phyloP scores from a whole-genome alignment of 2,888 invertebrate genomes.

The Ochlodes sylvanus region DNA sequence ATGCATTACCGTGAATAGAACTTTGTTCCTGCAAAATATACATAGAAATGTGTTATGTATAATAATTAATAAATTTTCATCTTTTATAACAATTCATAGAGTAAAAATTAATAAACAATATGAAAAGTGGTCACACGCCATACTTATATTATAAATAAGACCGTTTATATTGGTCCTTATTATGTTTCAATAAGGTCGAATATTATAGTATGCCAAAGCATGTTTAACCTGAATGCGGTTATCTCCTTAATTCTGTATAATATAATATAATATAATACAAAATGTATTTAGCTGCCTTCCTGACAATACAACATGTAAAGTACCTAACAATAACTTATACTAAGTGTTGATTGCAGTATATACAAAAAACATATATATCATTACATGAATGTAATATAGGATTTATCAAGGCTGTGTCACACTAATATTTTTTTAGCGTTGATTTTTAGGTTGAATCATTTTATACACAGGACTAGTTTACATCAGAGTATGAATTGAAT shows the following conservation, averaged over 20 bases:
- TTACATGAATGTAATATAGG: background rate
- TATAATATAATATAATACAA: slow-evolving; percentile 1
- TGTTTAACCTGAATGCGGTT: background rate
- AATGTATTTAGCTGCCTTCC: background rate
- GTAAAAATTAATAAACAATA: background rate
- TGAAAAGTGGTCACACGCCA: background rate
- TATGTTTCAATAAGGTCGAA: background rate
- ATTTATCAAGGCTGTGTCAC: slow-evolving; percentile 1
- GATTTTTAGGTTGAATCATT: too few species aligned
- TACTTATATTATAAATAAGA: background rate
- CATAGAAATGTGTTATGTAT: slow-evolving; percentile 50
- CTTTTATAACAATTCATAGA: slow-evolving; percentile 6
- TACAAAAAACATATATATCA: background rate
- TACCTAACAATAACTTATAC: background rate
- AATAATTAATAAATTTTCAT: slow-evolving; percentile 46
- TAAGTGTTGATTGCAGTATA: background rate
- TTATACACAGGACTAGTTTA: too few species aligned
- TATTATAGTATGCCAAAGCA: background rate
- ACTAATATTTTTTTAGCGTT: too few species aligned
- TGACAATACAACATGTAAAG: background rate
- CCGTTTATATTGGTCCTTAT: background rate
- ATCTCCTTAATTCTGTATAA: background rate
- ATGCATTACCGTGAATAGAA: slow-evolving; percentile 55
- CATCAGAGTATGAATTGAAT: too few species aligned
- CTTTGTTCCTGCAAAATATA: slow-evolving; percentile 78